Evolutionary conservation across 2,888 invertebrate species (phyloP), one percentile per base, ranked within the genome.

Genomic region (Drosophila anomelani): DNA sequence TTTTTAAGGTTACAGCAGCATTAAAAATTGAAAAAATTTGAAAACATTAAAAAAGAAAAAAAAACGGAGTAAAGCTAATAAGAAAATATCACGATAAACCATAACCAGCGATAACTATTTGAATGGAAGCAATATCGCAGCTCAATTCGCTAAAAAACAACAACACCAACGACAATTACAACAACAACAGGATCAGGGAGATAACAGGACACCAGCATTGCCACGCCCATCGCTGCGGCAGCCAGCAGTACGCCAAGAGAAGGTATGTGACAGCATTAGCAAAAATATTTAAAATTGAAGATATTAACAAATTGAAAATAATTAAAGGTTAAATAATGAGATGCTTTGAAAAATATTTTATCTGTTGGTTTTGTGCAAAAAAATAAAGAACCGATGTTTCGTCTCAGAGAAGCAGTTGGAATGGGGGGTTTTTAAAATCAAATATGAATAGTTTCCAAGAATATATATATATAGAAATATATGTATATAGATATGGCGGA

Each of bases 81-180:
- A 46, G n/a, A 41, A 13, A 13, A 44, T 43, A 39, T 69, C 44
- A 49, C 23, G 36, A 68, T 46, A 58, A 51, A 66, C 55, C 26
- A 9, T 56, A 73, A 60, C 13, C 23, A 67, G 58, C 61, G 38
- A 78, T 67, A 82, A 77, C 74, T 58, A 74, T 89, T 90, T 90
- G 90, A 90, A 90, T 90, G 90, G 90, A 90, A 90, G 85, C 78
- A 82, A 90, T 83, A 85, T 80, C 82, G 80, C 64, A 75, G 72
- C 70, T 32, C 64, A 74, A 76, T 55, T 63, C 59, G 63, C 73
- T 59, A 26, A 64, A 44, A 29, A 57, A 57, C 51, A 34, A 20
- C 13, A 34, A 13, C 13, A 34, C 8, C 20, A 64, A 67, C 39
- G 41, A 58, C 49, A 43, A 47, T 29, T n/a, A 26, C 56, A 56